phyloP scores from a whole-genome alignment of 2,797 vertebrate species.

The Cercopithecus petaurista region DNA sequence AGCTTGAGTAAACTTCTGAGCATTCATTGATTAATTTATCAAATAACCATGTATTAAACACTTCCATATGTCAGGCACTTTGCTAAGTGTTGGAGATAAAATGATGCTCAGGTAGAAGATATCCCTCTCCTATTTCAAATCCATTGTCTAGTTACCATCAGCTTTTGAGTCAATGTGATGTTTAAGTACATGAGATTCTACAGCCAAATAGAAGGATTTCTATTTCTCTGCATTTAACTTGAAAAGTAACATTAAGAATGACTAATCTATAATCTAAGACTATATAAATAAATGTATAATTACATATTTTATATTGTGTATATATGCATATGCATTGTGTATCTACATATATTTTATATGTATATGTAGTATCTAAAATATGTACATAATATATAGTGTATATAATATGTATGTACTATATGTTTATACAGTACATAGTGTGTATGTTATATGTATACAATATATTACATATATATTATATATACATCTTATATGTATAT shows the following conservation, averaged over 20 bases:
- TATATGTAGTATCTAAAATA: background rate
- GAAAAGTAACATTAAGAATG: background rate
- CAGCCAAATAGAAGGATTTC: background rate
- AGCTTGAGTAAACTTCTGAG: background rate
- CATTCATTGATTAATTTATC: background rate
- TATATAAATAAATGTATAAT: background rate
- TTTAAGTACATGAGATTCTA: background rate
- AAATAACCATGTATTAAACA: background rate
- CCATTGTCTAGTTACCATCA: background rate
- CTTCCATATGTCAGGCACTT: background rate
- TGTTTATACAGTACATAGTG: too few species aligned
- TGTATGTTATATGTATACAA: too few species aligned
- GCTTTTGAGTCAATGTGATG: background rate
- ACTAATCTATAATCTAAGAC: background rate
- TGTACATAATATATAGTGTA: too few species aligned
- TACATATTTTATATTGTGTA: background rate
- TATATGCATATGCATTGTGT: background rate
- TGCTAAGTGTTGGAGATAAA: background rate
- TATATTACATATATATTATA: too few species aligned
- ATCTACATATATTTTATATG: background rate
- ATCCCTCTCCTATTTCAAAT: background rate
- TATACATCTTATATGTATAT: background rate
- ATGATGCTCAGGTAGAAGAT: background rate
- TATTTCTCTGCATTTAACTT: background rate
- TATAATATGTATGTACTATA: too few species aligned